These are phyloP conservation scores for Geopemphigus sp. DNA, from an alignment of 1,140 invertebrate genomes.

Conservation along the genomic window DNA sequence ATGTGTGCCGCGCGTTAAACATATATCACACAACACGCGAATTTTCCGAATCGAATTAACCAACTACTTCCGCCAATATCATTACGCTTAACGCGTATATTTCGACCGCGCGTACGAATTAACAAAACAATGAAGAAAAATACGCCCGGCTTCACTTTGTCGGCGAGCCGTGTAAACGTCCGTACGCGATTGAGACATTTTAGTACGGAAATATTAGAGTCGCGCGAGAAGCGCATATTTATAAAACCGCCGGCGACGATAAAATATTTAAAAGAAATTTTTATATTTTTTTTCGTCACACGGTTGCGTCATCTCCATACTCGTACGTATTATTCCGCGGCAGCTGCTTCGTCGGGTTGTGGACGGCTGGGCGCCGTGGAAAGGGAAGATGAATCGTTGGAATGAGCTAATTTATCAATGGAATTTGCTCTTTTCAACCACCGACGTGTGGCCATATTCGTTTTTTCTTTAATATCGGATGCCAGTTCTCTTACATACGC, in stretches of 20 bases:
- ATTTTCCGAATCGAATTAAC: no score
- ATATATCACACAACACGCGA: no score
- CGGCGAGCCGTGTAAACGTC: no score
- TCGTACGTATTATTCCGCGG: neutral
- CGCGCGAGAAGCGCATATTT: neutral
- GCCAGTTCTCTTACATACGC: neutral
- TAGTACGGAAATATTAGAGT: no score
- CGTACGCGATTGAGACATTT: no score
- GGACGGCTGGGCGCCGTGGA: neutral
- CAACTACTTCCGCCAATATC: no score
- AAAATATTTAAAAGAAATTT: neutral
- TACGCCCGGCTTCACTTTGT: no score
- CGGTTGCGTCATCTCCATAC: neutral
- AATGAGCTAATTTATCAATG: constrained; percentile 5
- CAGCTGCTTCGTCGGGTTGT: neutral
- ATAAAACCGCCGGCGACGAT: neutral
- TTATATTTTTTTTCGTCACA: constrained; percentile 1
- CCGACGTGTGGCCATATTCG: neutral
- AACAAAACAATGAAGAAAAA: no score
- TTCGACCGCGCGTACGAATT: no score
- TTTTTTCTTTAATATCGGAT: neutral
- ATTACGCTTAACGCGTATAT: no score
- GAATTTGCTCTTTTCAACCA: neutral
- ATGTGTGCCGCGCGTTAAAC: no score
- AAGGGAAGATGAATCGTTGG: neutral